These are phyloP conservation scores for Gambelia wislizenii DNA, from an alignment of 2,797 vertebrate species.

Conservation along the genomic window DNA sequence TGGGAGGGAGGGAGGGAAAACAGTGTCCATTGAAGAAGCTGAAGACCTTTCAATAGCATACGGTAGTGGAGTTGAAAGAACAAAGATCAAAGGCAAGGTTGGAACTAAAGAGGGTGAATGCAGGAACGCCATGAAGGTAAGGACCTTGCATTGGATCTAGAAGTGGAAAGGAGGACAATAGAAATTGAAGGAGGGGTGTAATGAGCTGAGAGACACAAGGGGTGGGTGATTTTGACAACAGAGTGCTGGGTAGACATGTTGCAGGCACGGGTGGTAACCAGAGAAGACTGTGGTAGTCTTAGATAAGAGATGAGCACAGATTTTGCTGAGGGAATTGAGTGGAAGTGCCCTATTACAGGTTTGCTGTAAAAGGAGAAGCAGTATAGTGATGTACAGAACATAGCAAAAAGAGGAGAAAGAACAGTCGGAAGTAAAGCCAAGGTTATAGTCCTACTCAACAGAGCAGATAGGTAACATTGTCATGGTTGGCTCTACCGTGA, in stretches of 20 bases:
- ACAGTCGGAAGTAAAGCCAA: background rate
- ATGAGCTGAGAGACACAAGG: background rate
- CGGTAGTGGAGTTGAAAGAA: background rate
- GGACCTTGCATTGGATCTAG: background rate
- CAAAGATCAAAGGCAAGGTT: background rate
- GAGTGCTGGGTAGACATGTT: background rate
- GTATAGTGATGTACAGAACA: background rate
- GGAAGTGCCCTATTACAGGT: background rate
- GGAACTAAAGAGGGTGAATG: too few species aligned
- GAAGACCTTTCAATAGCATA: background rate
- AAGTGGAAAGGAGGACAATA: background rate
- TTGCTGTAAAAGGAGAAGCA: background rate
- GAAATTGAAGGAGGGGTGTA: background rate
- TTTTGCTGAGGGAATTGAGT: background rate
- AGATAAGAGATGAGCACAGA: background rate
- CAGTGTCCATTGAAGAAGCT: background rate
- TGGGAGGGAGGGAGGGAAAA: background rate
- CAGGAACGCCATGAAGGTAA: background rate
- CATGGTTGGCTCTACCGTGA: background rate
- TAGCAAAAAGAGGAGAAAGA: background rate
- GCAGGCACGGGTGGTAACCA: background rate
- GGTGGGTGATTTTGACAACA: background rate
- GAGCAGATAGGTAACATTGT: background rate
- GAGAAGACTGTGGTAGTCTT: background rate
- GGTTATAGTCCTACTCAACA: background rate